Evolutionary conservation across 2,888 invertebrate genomes (phyloP), one percentile per base, ranked within the genome.

Genomic region (Brassicogethes aeneus): DNA sequence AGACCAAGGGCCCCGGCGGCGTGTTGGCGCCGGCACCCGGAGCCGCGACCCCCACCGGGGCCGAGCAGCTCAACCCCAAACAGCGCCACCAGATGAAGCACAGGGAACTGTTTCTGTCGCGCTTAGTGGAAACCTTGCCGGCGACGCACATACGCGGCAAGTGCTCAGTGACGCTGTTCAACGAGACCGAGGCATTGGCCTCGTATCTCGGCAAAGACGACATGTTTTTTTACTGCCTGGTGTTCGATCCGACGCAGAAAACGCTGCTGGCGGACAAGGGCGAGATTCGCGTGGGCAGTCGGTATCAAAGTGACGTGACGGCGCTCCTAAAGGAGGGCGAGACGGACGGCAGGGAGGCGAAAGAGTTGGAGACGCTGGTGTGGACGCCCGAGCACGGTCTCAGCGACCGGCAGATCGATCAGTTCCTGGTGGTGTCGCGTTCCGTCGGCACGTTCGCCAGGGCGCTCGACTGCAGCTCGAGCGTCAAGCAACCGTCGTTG

Each of bases 371-470:
- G 71, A 85, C 90, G 45, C 71, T 96, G 60, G 82, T 95, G 50
- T 99, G 96, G 93, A 90, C 92, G 49, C 94, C 97, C 35, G 79
- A 85, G 59, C 93, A 95, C 72, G 79, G 78, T 57, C 77, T 97
- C 54, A 83, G 87, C 53, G 95, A 97, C 74, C 79, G 91, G 61
- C 94, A 97, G 73, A 95, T 99, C 59, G 99, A 99, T 77, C 96
- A 99, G 74, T 99, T 96, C 74, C 80, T 97, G 60, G 95, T 97
- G 58, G 84, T 85, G 51, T 85, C 85, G 51, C 82, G 90, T 60
- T 95, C 96, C 36, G 93, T 99, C 53, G 97, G 99, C 54, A 99
- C 99, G 51, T 99, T 99, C 75, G 97, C 97, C 94, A 82, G 99
- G 55, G 97, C 99, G 45, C 79, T 99, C 52, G 99, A 99, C 74